Conservation (phyloP, 2,113 vertebrate species). For the Atrichornis clamosus region DNA sequence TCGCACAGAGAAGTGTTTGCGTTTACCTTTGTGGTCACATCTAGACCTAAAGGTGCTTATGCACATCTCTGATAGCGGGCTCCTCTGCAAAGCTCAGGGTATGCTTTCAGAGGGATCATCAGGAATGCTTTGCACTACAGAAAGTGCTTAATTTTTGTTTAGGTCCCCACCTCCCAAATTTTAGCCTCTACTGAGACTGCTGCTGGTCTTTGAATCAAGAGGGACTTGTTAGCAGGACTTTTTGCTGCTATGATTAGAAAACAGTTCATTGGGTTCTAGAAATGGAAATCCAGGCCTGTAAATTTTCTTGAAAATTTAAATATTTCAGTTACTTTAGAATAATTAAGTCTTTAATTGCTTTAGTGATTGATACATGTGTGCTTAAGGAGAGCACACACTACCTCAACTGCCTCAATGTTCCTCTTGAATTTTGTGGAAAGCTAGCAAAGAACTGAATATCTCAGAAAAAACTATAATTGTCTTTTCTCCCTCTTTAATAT, state of each 20-base stretch:
- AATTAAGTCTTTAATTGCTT: neutral
- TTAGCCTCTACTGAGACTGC: rapidly evolving
- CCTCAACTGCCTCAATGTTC: rapidly evolving
- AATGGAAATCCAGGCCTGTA: neutral
- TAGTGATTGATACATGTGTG: neutral
- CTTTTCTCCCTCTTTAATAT: neutral
- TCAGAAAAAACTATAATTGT: neutral
- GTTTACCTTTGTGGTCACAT: neutral
- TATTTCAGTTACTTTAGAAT: neutral
- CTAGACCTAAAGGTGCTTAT: neutral
- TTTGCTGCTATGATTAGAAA: neutral
- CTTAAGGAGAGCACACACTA: neutral
- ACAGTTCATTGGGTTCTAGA: neutral
- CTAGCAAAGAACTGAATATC: neutral
- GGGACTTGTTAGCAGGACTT: neutral
- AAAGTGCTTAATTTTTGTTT: neutral
- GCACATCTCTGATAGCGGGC: neutral
- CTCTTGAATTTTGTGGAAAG: neutral
- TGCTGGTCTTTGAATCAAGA: neutral
- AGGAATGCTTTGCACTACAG: neutral
- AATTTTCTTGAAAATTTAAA: neutral
- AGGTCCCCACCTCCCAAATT: neutral
- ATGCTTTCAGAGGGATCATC: neutral
- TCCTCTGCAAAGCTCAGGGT: rapidly evolving
- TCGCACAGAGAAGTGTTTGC: neutral